Conservation (phyloP, 2,888 invertebrate genomes). For the Cataglyphis cursor region DNA sequence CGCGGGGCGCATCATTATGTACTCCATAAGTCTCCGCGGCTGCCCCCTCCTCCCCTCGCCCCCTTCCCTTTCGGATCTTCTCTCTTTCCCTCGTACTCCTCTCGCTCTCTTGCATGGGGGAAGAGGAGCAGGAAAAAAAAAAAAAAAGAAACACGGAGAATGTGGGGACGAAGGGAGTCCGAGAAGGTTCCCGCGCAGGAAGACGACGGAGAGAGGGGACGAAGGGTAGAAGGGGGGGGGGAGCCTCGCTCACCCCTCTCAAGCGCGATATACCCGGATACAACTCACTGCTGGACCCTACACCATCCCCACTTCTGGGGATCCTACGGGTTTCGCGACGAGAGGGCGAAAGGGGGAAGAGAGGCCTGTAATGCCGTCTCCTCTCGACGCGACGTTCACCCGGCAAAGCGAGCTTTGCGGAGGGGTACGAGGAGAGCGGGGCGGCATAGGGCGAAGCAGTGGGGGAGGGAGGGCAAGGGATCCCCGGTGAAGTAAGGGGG, state of each 20-base stretch:
- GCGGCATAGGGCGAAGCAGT: constrained; percentile 64
- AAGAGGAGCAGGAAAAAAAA: constrained; percentile 59
- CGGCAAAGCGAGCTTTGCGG: constrained; percentile 49
- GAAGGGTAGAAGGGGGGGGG: constrained; percentile 41
- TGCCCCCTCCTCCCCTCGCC: constrained; percentile 61
- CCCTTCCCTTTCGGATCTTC: constrained; percentile 46
- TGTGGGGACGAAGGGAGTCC: constrained; percentile 46
- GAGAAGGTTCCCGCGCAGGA: constrained; percentile 45
- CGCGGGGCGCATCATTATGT: constrained; percentile 80
- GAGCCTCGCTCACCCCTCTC: constrained; percentile 59
- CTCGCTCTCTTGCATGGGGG: constrained; percentile 60
- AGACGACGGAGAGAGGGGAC: constrained; percentile 39
- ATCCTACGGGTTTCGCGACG: constrained; percentile 66
- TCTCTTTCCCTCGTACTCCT: constrained; percentile 32
- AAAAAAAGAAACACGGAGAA: constrained; percentile 39
- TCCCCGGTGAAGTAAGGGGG: constrained; percentile 63
- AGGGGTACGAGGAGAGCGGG: constrained; percentile 34
- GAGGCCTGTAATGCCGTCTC: constrained; percentile 55
- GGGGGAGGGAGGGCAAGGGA: constrained; percentile 39
- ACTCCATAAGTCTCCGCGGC: constrained; percentile 80
- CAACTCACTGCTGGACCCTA: constrained; percentile 77
- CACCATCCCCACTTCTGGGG: constrained; percentile 76
- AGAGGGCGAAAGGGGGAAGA: constrained; percentile 60
- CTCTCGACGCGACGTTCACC: constrained; percentile 64
- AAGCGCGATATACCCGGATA: constrained; percentile 83